A percentile compares a stretch with the other conserved stretches of the same genome.
Conservation (phyloP, 2,113 vertebrate species). For the Nymphicus hollandicus region DNA sequence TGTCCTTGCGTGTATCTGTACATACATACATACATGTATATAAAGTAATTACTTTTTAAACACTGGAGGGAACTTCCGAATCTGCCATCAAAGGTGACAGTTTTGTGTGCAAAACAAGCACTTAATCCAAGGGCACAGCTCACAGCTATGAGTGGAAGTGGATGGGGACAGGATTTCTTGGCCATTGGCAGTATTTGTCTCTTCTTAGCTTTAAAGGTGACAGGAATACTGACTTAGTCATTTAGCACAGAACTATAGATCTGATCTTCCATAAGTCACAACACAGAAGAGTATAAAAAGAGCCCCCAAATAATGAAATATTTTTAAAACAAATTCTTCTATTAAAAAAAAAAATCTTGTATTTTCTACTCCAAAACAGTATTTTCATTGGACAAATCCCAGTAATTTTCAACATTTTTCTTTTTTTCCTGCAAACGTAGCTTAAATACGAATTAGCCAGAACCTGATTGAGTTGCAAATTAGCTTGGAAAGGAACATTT, state of each 20-base stretch:
- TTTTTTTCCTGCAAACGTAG: not conserved
- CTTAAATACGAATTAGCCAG: not conserved
- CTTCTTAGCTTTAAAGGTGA: not conserved
- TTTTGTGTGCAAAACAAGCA: not conserved
- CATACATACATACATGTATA: not conserved
- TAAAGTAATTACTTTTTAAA: rapidly evolving
- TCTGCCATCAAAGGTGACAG: not conserved
- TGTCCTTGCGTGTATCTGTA: not conserved
- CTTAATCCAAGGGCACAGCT: not conserved
- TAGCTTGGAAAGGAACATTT: slow-evolving; percentile 1
- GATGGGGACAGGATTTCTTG: not conserved
- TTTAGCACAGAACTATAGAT: not conserved
- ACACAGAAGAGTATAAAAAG: not conserved
- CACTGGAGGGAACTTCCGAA: not conserved
- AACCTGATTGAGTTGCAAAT: slow-evolving; percentile 7
- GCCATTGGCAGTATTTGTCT: not conserved
- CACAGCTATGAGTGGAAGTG: not conserved
- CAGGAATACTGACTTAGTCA: not conserved
- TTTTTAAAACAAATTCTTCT: not conserved
- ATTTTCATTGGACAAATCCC: not conserved
- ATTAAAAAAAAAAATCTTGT: not conserved
- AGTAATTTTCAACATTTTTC: not conserved
- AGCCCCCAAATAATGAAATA: not conserved
- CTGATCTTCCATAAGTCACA: not conserved
- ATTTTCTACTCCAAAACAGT: not conserved